phyloP scores from a whole-genome alignment of 2,888 invertebrate species.

The Conomelus anceps region DNA sequence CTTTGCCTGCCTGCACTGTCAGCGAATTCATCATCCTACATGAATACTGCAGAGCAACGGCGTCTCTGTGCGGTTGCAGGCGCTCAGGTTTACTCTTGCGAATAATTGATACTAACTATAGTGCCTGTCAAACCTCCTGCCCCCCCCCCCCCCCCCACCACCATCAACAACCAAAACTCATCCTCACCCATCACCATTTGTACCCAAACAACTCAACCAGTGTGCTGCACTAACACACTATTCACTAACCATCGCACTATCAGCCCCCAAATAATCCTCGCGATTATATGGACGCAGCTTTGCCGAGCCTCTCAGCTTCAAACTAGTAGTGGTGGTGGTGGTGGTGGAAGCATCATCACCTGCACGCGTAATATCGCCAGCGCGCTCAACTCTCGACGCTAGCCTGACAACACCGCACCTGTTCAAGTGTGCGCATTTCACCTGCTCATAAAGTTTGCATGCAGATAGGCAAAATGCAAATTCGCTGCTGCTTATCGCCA shows the following conservation, averaged over 20 bases:
- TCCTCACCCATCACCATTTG: not conserved
- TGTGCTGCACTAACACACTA: not conserved
- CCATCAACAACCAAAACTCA: not conserved
- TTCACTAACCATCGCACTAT: not conserved
- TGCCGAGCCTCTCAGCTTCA: not conserved
- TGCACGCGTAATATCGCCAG: not conserved
- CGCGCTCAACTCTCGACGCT: not conserved
- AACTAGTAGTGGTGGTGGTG: no score
- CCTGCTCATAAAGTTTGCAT: not conserved
- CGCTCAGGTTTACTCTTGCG: not conserved
- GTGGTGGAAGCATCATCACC: not conserved
- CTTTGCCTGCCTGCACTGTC: not conserved
- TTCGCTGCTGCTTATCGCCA: not conserved
- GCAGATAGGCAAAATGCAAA: not conserved
- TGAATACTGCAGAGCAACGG: slow-evolving; percentile 1
- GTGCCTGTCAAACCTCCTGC: not conserved
- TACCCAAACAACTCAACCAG: no score
- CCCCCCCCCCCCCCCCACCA: not conserved
- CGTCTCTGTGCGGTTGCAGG: not conserved
- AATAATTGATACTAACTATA: slow-evolving; percentile 1
- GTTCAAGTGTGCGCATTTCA: not conserved
- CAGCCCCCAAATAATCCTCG: not conserved
- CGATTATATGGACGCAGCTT: not conserved
- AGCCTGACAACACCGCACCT: not conserved
- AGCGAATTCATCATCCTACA: slow-evolving; percentile 1